Evolutionary conservation across 2,113 vertebrate genomes (phyloP).

Genomic region (Semnornis frantzii): DNA sequence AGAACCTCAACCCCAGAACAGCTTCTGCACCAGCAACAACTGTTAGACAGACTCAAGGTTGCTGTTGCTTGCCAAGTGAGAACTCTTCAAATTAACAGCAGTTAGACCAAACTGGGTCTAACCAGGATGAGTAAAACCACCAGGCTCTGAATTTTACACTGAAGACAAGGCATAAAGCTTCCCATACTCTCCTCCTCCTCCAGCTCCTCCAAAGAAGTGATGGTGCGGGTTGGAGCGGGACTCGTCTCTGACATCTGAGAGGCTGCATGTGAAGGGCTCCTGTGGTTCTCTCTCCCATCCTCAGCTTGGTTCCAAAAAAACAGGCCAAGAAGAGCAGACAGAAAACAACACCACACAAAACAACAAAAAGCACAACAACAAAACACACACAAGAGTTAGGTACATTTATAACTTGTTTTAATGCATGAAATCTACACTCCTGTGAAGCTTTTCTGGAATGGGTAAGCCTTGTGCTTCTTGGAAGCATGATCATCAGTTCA

Average conservation of each 20-base stretch:
- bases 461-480: background rate
- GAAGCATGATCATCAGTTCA: background rate
- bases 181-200: slow-evolving; percentile 92
- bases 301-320: slow-evolving; percentile 74
- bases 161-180: background rate
- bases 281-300: slow-evolving; percentile 72
- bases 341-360: too few relatives aligned
- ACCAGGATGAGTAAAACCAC: background rate
- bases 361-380: background rate
- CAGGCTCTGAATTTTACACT: background rate
- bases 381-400: background rate
- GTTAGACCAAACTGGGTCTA: background rate
- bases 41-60: background rate
- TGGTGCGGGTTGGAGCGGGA: slow-evolving; percentile 11
- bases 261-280: slow-evolving; percentile 50
- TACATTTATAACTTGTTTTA: background rate
- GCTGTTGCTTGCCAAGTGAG: background rate
- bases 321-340: background rate
- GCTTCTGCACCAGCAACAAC: background rate
- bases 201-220: slow-evolving; percentile 77
- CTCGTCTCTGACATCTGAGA: slow-evolving; percentile 61
- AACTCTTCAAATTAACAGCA: background rate
- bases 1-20: background rate
- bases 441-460: background rate
- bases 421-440: background rate